Evolutionary conservation across 2,113 vertebrate species (phyloP), one percentile per base, ranked within the genome.

Genomic region (Corvus hawaiiensis): DNA sequence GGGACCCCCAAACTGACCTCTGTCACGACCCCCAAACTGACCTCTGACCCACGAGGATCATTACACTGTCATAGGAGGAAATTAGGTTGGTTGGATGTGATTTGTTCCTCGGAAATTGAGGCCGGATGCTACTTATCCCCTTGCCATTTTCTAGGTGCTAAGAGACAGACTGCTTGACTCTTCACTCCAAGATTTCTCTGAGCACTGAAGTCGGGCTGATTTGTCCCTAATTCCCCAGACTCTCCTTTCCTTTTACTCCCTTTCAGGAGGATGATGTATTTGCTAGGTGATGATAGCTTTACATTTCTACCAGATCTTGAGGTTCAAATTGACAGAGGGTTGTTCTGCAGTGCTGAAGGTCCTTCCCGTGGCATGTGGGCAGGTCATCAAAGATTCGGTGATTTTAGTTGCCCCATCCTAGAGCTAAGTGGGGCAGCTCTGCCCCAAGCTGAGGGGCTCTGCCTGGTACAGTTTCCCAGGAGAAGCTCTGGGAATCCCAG

Each of bases 201-300:
- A 94, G 84, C 80, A 41, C 18, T 61, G 89, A 89, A 96, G 76
- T 83, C 76, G 41, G 87, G 84, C 19, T 92, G 94, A 64, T 94
- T 92, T 84, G 69, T 72, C 86, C 91, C 48, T 78, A 56, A 89
- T 92, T 92, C 91, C 83, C 91, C 43, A 81, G 94, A 48, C 61
- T 90, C 68, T 87, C 41, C 33, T 92, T 92, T 54, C 52, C 27
- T 94, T 95, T 93, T 81, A 59, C 51, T 92, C 43, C 46, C 81
- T 80, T 89, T 83, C 69, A 81, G 48, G 33, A 90, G 52, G 56
- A 87, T 93, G 89, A 95, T 93, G 43, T 71, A 91, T 97, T 78
- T 92, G 68, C 94, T 46, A 81, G 94, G 89, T 96, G 95, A 88
- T 95, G 96, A 97, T 72, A 95, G 91, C 95, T 95, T 92, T 89